These are phyloP conservation scores for Steinernema hermaphroditum DNA, from an alignment of 2,888 invertebrate genomes.

Conservation along the genomic window DNA sequence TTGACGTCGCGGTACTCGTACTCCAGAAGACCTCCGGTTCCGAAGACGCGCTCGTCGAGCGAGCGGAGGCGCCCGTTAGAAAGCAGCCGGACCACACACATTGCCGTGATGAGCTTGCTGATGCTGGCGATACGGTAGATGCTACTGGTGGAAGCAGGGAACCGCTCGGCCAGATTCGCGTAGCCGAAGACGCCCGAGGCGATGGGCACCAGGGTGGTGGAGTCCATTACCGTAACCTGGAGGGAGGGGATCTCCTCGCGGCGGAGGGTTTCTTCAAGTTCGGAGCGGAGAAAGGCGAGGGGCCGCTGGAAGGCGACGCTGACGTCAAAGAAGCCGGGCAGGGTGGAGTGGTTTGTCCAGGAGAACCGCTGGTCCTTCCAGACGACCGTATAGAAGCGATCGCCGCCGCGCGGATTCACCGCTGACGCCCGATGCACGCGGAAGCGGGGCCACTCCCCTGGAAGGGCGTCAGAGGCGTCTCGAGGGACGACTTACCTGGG, in stretches of 20 bases:
- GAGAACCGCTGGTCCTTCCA: background rate
- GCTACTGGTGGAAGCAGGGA: conserved; percentile 4
- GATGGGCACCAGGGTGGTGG: background rate
- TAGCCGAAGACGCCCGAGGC: conserved; percentile 31
- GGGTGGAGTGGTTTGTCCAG: background rate
- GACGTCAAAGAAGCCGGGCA: conserved; percentile 1
- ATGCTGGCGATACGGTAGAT: conserved; percentile 35
- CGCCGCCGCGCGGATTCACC: conserved; percentile 5
- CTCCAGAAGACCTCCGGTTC: conserved; percentile 24
- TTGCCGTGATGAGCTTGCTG: conserved; percentile 34
- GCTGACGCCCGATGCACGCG: conserved; percentile 12
- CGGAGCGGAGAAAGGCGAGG: background rate
- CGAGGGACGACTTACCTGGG: background rate
- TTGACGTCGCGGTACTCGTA: conserved; percentile 25
- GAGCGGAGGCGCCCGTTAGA: conserved; percentile 20
- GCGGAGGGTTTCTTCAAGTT: background rate
- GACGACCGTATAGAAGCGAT: background rate
- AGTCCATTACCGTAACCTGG: conserved; percentile 6
- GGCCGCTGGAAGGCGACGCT: background rate
- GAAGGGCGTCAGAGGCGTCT: background rate
- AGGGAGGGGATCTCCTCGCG: conserved; percentile 11
- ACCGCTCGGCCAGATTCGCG: conserved; percentile 24
- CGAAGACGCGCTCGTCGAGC: conserved; percentile 34
- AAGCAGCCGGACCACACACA: conserved; percentile 31
- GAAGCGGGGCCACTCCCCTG: background rate